phyloP scores from a whole-genome alignment of 2,797 vertebrate species.

The Gymnothorax reevesii region DNA sequence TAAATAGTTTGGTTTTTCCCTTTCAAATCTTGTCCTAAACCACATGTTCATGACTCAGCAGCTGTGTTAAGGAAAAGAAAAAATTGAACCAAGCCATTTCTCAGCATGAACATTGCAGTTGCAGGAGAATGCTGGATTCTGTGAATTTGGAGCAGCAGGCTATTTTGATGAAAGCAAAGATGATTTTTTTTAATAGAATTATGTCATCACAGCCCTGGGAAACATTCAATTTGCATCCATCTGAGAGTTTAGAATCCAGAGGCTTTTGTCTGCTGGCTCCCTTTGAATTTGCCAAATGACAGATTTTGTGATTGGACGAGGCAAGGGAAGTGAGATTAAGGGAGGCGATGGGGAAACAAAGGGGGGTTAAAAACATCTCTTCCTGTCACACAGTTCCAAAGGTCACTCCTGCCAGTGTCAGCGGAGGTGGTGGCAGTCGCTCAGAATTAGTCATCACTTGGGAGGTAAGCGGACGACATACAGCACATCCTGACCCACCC shows the following conservation, averaged over 20 bases:
- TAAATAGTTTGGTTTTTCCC: slow-evolving; percentile 5
- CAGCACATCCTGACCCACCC: slow-evolving; percentile 40
- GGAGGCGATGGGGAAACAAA: slow-evolving; percentile 45
- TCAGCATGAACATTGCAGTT: not conserved
- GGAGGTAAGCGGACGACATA: slow-evolving; percentile 81
- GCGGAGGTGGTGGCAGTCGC: slow-evolving; percentile 93
- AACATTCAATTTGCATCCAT: not conserved
- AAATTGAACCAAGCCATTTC: not conserved
- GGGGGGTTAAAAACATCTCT: slow-evolving; percentile 7
- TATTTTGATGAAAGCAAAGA: not conserved
- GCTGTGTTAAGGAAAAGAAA: not conserved
- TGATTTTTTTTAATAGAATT: not conserved
- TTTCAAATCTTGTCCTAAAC: not conserved
- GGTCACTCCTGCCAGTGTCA: slow-evolving; percentile 93
- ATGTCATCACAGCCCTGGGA: not conserved
- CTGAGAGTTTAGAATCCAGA: not conserved
- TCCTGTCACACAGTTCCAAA: slow-evolving; percentile 82
- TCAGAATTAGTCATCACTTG: slow-evolving; percentile 98
- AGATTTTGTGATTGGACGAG: not conserved
- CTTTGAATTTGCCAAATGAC: not conserved
- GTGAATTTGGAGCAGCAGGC: not conserved
- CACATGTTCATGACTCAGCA: not conserved
- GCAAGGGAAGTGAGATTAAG: not conserved
- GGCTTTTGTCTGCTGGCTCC: not conserved
- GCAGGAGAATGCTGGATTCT: not conserved